Base-by-base conservation (phyloP, 2,797 vertebrate species). In the Hippocampus kuda region DNA sequence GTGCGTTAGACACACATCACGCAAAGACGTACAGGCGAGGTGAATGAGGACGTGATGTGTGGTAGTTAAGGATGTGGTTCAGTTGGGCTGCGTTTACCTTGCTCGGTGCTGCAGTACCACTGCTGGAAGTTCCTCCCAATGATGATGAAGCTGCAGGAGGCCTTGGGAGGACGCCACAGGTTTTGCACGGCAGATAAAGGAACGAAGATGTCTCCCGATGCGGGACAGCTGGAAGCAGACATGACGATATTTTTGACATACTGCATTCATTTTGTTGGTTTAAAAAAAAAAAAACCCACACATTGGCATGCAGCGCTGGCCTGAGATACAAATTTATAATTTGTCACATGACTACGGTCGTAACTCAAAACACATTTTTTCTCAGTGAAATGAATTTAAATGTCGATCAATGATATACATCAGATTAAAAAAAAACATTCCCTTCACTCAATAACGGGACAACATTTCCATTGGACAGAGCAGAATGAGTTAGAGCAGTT, bases 111-210 rank as follows among this genome's bases (percentile, higher is more conserved):
- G 79, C 89, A 94, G 68, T 92, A 93, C 97, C 97, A 99, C 80
- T 98, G 97, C 26, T 91, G 89, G 74, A 99, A 97, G 87, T 94
- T 99, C 48, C 97, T 94, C 22, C 95, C 97, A 69, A 95, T 88
- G 59, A 98, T 88, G 65, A 95, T 90, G 72, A 98, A 94, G 77
- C 90, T 94, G 56, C 92, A 89, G 48, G 90, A 76, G 0, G 88
- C 69, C 0, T 89, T 90, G 1, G 94, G 93, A 30, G 84, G 88
- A 62, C 91, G 89, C 71, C 80, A 83, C 75, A 86, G 49, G n/a
- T 81, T 88, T 73, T 92, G 93, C 30, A 79, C 78, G 6, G 91
- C 83, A 49, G 88, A 84, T 56, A 92, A 87, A 0, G 94, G 94
- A 26, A 91, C 79, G 76, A 93, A 95, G 2, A 87, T 64, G 0